These are phyloP conservation scores for Fragum fragum DNA, from an alignment of 2,888 invertebrate species.

Conservation along the genomic window DNA sequence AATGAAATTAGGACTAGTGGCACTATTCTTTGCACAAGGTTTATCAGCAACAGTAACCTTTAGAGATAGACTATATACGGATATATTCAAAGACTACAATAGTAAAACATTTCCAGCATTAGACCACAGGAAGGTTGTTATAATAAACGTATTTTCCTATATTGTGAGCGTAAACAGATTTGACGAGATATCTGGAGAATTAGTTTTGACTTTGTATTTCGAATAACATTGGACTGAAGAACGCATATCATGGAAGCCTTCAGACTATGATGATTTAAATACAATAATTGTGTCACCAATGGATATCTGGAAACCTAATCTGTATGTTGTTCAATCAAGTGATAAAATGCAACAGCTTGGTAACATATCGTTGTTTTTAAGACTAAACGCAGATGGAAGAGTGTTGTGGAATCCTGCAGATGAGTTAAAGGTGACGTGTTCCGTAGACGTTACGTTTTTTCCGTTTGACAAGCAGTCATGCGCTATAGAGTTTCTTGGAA, in stretches of 20 bases:
- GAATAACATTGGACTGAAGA: constrained; percentile 45
- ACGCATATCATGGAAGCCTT: constrained; percentile 35
- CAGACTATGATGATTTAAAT: neutral
- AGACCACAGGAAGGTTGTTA: neutral
- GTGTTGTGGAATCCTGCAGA: constrained; percentile 46
- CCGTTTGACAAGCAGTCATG: constrained; percentile 62
- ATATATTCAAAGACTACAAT: constrained; percentile 24
- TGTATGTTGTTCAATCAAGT: constrained; percentile 40
- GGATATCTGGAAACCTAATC: constrained; percentile 50
- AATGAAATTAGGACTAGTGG: neutral
- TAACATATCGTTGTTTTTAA: constrained; percentile 9
- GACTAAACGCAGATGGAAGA: constrained; percentile 26
- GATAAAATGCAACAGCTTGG: constrained; percentile 42
- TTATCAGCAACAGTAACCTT: neutral
- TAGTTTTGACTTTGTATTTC: constrained; percentile 28
- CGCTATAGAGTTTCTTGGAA: constrained; percentile 27
- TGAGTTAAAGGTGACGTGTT: constrained; percentile 41
- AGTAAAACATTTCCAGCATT: constrained; percentile 8
- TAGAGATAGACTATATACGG: constrained; percentile 5
- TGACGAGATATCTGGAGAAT: constrained; percentile 51
- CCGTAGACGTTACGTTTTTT: constrained; percentile 58
- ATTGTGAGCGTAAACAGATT: constrained; percentile 45
- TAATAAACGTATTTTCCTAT: neutral
- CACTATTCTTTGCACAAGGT: neutral
- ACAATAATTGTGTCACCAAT: constrained; percentile 31